Conservation (phyloP, 1,140 invertebrate genomes). For the Hyphantria cunea region DNA sequence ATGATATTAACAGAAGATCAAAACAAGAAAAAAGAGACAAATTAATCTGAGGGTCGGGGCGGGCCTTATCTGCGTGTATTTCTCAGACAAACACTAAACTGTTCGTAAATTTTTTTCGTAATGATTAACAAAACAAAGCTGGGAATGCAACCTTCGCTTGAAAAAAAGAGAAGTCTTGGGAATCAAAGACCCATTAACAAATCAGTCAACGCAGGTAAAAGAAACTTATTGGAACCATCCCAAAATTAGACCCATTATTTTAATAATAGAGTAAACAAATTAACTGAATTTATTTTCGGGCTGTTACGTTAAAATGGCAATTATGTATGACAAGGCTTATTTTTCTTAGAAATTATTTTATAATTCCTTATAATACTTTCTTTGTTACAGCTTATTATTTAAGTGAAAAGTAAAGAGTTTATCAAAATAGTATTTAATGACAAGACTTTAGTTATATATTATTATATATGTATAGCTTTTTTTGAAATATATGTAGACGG, state of each 20-base stretch:
- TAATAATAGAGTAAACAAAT: conserved; percentile 74
- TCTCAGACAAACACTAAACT: conserved; percentile 58
- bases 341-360: conserved; percentile 16
- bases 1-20: background rate
- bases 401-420: too few species aligned
- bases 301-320: background rate
- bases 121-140: conserved; percentile 59
- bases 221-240: conserved; percentile 54
- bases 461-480: too few species aligned
- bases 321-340: conserved; percentile 19
- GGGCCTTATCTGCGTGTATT: conserved; percentile 58
- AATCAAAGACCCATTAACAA: conserved; percentile 59
- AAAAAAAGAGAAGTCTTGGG: conserved; percentile 50
- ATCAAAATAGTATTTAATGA: too few species aligned
- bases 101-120: too few species aligned
- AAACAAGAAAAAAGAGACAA: conserved; percentile 19
- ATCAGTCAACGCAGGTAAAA: conserved; percentile 59
- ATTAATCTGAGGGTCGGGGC: conserved; percentile 48
- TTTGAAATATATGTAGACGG: too few species aligned
- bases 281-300: too few species aligned
- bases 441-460: too few species aligned
- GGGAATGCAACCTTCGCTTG: conserved; percentile 41
- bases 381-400: too few species aligned
- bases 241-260: conserved; percentile 69
- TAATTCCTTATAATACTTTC: background rate